Base-by-base conservation (phyloP, 2,888 invertebrate species). In the Aricia artaxerxes region DNA sequence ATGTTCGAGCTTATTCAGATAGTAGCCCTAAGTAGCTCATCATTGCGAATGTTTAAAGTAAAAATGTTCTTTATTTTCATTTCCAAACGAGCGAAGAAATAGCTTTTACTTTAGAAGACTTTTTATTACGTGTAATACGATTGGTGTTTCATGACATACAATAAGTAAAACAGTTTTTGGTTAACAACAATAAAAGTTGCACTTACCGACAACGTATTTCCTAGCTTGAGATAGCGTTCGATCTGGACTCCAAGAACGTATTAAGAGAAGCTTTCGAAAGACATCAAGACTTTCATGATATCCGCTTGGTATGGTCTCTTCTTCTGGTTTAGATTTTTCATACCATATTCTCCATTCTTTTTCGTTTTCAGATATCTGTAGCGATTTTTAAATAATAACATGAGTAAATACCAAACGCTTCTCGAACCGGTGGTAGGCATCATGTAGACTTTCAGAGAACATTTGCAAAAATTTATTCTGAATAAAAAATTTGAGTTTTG, bases 231-330 rank as follows among this genome's bases (percentile, higher is more conserved):
- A 98, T 60, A 99, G 95, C 0, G 98, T 99, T 83, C 99, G 95
- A 88, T 99, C 99, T 0, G 99, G 99, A 89, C 98, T 98, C 99
- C 99, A 99, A 0, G 97, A 98, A 84, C 99, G 95, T 78, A 99
- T 97, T 0, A 98, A 94, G 24, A 99, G 92, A 31, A 99, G 90
- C 87, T 98, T 98, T 35, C 98, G 95, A 87, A 99, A 99, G 0
- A 98, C 97, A 87, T 99, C 99, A 57, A 99, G 93, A 73, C 96
- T 96, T 80, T 96, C 97, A 80, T 97, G 97, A 88, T 98, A 99
- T 0, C 98, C 98, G 87, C 98, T 98, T 0, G 99, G 99, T 79
- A 99, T 96, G 53, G 96, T 96, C 87, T 98, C 98, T 86, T 97
- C 97, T 90, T 99, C 99, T 0, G 99, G 99, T 84, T 97, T 97